Evolutionary conservation across 2,888 invertebrate species (phyloP).

Genomic region (Phragmatobia fuliginosa): DNA sequence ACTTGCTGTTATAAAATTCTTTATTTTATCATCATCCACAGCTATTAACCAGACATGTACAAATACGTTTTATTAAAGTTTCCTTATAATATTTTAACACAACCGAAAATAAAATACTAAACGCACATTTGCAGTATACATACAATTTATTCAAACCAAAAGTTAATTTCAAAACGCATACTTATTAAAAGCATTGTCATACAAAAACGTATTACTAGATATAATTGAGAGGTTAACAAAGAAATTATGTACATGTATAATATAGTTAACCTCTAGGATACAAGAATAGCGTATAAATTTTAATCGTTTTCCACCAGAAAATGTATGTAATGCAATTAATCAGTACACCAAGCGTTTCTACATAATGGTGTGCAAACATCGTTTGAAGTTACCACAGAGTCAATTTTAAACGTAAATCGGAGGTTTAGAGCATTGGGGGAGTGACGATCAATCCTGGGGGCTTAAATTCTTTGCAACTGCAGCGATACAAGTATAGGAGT

Average conservation of each 20-base stretch:
- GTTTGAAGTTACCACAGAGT: constrained; percentile 52
- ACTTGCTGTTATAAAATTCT: no score
- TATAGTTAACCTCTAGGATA: constrained; percentile 5
- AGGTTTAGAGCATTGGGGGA: constrained; percentile 52
- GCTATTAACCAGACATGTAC: no score
- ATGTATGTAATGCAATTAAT: constrained; percentile 43
- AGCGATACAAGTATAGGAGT: constrained; percentile 54
- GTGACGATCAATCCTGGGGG: constrained; percentile 67
- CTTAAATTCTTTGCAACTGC: constrained; percentile 69
- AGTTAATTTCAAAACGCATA: background rate
- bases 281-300: constrained; percentile 7
- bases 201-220: background rate
- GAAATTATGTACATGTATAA: background rate
- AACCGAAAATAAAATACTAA: no score
- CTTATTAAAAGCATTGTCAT: background rate
- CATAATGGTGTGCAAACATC: constrained; percentile 43
- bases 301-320: constrained; percentile 20
- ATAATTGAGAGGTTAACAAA: background rate
- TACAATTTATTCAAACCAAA: background rate
- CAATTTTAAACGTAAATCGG: constrained; percentile 60
- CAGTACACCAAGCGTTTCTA: constrained; percentile 39
- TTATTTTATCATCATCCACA: no score
- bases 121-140: background rate
- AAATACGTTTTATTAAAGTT: no score
- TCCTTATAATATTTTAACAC: no score